Evolutionary conservation across 2,113 vertebrate species (phyloP).

Genomic region (Plectropomus leopardus): DNA sequence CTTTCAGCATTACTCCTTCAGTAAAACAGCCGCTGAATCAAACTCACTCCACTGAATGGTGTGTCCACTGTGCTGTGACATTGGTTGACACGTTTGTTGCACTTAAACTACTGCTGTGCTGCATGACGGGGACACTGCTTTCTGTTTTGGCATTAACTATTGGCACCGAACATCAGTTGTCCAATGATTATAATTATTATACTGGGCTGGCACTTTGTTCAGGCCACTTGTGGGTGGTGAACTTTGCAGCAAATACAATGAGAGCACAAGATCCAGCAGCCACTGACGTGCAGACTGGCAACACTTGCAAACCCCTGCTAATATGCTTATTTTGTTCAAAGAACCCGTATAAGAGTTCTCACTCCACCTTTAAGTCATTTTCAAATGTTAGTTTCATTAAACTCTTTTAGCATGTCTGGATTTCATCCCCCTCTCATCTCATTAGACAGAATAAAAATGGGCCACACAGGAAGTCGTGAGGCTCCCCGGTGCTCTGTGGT

Average conservation of each 20-base stretch:
- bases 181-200: not conserved
- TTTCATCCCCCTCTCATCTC: conserved; percentile 41
- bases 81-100: no score
- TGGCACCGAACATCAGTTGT: not conserved
- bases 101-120: not conserved
- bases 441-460: conserved; percentile 42
- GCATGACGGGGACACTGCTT: not conserved
- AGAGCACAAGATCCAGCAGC: no score
- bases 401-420: conserved; percentile 17
- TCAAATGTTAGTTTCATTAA: not conserved
- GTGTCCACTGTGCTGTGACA: no score
- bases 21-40: no score
- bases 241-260: not conserved
- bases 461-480: conserved; percentile 46
- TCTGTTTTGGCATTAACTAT: no score
- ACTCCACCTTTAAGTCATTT: not conserved
- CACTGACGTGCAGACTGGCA: not conserved
- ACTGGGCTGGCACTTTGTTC: not conserved
- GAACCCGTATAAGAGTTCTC: not conserved
- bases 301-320: not conserved
- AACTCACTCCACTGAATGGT: no score
- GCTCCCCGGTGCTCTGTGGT: conserved; percentile 32
- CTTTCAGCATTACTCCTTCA: no score
- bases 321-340: conserved; percentile 2
- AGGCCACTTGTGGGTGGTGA: not conserved